A percentile compares a stretch with the other conserved stretches of the same genome.
Conservation (phyloP, 2,113 vertebrate species). For the Oreotrochilus melanogaster region DNA sequence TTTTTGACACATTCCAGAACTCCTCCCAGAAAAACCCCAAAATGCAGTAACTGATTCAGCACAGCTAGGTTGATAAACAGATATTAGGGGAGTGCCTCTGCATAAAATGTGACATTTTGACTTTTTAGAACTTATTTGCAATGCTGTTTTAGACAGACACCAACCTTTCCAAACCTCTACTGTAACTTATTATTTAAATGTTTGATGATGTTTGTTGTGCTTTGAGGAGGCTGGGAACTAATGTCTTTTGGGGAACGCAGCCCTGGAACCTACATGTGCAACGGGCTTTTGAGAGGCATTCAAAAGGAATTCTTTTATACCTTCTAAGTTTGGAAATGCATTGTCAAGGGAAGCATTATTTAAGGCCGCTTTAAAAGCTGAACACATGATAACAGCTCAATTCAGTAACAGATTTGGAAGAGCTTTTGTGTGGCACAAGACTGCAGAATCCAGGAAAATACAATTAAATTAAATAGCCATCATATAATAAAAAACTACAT, state of each 20-base stretch:
- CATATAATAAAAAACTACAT: conserved; percentile 39
- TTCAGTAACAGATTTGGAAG: not conserved
- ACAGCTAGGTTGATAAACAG: not conserved
- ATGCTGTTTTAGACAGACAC: not conserved
- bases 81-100: not conserved
- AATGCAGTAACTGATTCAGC: not conserved
- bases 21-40: not conserved
- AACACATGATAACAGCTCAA: conserved; percentile 37
- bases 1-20: not conserved
- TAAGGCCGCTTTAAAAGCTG: conserved; percentile 47
- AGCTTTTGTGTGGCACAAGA: not conserved
- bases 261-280: not conserved
- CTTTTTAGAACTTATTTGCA: not conserved
- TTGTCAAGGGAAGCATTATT: conserved; percentile 22
- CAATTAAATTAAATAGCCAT: conserved; percentile 39
- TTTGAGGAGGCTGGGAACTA: not conserved
- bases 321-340: conserved; percentile 46
- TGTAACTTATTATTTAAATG: not conserved
- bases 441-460: conserved; percentile 29
- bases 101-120: not conserved
- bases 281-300: conserved; percentile 19
- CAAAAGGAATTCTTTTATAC: conserved; percentile 20
- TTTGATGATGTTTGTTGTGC: not conserved
- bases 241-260: not conserved
- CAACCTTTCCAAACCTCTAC: not conserved